Evolutionary conservation across 2,888 invertebrate species (phyloP).

Genomic region (Poecilobothrus nobilitatus): DNA sequence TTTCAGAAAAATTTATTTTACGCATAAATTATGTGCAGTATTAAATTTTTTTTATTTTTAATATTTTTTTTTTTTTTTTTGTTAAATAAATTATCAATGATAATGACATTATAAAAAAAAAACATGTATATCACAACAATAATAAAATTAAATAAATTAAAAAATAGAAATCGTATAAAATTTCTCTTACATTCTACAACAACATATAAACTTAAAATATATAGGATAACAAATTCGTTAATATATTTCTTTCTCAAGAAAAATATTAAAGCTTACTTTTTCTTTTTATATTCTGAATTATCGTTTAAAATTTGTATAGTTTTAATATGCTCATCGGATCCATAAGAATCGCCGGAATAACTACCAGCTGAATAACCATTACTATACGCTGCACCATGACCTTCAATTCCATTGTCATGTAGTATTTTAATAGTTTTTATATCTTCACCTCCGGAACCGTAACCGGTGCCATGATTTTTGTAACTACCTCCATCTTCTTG

Average conservation of each 20-base stretch:
- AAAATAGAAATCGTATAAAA: not conserved
- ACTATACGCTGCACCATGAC: constrained; percentile 23
- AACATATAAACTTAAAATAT: no score
- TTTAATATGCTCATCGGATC: constrained; percentile 7
- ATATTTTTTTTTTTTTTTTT: not conserved
- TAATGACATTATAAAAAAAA: not conserved
- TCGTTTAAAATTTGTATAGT: not conserved
- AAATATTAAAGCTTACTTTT: not conserved
- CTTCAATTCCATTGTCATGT: constrained; percentile 19
- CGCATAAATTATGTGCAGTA: no score
- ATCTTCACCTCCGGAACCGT: not conserved
- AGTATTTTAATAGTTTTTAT: constrained; percentile 9
- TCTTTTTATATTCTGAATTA: not conserved
- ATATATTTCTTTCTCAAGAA: no score
- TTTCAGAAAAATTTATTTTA: no score
- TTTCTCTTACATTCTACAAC: not conserved
- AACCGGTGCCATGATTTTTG: not conserved
- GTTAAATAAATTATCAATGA: not conserved
- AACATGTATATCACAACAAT: not conserved
- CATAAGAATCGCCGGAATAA: not conserved
- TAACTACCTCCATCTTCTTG: not conserved
- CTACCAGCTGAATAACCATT: constrained; percentile 17
- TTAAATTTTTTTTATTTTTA: no score
- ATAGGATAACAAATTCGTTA: no score
- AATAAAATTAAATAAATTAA: not conserved